Evolutionary conservation across 2,888 invertebrate species (phyloP), one percentile per base, ranked within the genome.

Genomic region (Drosophila seclusa): DNA sequence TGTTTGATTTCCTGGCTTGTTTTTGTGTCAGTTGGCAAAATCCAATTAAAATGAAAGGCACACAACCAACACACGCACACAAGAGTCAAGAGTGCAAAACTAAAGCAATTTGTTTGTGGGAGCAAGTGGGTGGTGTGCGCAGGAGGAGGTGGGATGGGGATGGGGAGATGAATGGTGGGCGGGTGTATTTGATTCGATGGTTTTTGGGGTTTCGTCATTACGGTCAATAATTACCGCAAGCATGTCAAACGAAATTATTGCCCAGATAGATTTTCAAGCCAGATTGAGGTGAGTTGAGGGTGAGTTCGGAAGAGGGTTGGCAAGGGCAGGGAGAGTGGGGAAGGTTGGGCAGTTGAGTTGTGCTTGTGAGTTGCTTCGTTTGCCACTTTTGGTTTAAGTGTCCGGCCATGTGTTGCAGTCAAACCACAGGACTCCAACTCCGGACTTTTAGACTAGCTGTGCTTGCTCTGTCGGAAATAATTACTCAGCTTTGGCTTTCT

Each of bases 151-250:
- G 1, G 13, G 16, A 3, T 5, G 8, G 8, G 34, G n/a, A 18
- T n/a, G 36, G 18, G 5, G 11, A 24, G n/a, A 0, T 6, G 52
- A 21, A 4, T 16, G 38, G 38, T 36, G 36, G 16, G 36, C 7
- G 38, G 18, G 21, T 18, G 36, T 27, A 71, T 57, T 64, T 65
- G 62, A 52, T 72, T 66, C 72, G 69, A 71, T 71, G 86, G 73
- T 60, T 82, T 74, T 68, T 68, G 90, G 90, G 83, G 90, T 83
- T 91, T 91, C 91, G 90, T 91, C 86, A 91, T 91, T 91, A 91
- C 87, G 92, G 92, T 87, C 91, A 87, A 91, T 92, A 90, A 92
- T 91, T 90, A 90, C 92, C 89, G 82, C 92, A 92, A 91, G 89
- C 91, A 87, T 92, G 91, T 91, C 91, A 92, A 90, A 87, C 83